Evolutionary conservation across 2,113 vertebrate species (phyloP), one percentile per base, ranked within the genome.

Genomic region (Cyprinodon brontotheroides): DNA sequence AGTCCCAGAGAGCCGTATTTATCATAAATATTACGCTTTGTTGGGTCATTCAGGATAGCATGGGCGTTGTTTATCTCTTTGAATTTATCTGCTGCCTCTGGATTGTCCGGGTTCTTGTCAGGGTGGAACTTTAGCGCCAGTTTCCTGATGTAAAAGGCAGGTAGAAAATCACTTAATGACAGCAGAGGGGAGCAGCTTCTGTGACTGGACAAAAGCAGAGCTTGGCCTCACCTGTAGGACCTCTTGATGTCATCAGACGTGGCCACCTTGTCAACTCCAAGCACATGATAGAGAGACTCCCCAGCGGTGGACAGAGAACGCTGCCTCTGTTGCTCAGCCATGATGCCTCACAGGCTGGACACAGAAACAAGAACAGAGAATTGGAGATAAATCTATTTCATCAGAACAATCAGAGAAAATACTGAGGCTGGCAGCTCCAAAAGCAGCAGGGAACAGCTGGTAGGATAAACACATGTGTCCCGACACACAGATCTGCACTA

Each of bases 41-140:
- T 99, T 82, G 96, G 93, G 69, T 99, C 98, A 0, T 96, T 97
- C 83, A 99, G 92, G 84, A 99, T 99, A 4, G 96, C 96, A 0
- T 99, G 97, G 6, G 98, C 98, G 15, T 96, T 99, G 94, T 99
- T 99, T 79, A 99, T 99, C 94, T 99, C 98, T 92, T 99, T 99
- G 85, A 99, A 99, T 74, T 99, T 99, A 22, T 99, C 98, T 0
- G 95, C 92, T 0, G 98, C 98, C 85, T 99, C 98, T 0, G 98
- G 98, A 78, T 99, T 99, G 86, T 99, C 97, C 0, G 98, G 98
- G 87, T 99, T 99, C 95, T 99, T 99, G 93, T 99, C 98, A 4
- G 98, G 98, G 85, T 99, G 98, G 7, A 97, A 99, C 88, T 99
- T 99, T 94, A 99, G 78, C 1, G 98, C 98, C 82, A 99, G 95